Percentiles rank a stretch among this genome's conserved stretches.
Evolutionary conservation across 2,888 invertebrate species (phyloP).

Genomic region (Idaea dimidiata): DNA sequence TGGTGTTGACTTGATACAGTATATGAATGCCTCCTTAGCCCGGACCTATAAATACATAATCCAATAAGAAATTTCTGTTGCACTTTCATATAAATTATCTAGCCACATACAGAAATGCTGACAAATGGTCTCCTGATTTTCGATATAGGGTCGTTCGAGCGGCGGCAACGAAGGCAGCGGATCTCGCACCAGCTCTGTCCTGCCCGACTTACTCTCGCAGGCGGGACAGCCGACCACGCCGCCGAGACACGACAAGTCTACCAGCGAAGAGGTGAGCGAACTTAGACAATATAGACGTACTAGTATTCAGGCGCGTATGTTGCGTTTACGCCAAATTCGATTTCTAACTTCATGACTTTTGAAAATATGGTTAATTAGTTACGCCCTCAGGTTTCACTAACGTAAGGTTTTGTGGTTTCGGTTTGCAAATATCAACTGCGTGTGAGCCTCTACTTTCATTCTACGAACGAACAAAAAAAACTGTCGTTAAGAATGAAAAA

Average conservation of each 20-base stretch:
- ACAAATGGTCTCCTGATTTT: background rate
- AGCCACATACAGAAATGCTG: too few species aligned
- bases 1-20: too few species aligned
- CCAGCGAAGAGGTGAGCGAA: conserved; percentile 95
- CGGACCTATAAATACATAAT: conserved; percentile 10
- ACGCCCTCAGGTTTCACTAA: too few species aligned
- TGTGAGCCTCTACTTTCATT: too few species aligned
- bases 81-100: conserved; percentile 35
- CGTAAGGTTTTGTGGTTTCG: too few species aligned
- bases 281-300: background rate
- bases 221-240: conserved; percentile 92
- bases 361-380: background rate
- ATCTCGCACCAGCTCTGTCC: conserved; percentile 93
- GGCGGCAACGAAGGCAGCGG: conserved; percentile 82
- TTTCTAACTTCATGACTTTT: background rate
- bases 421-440: too few species aligned
- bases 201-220: conserved; percentile 97
- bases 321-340: background rate
- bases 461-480: too few species aligned
- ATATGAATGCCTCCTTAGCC: too few species aligned
- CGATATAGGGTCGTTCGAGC: conserved; percentile 62
- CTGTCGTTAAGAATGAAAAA: too few species aligned
- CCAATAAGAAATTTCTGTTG: conserved; percentile 41
- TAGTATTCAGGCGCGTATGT: background rate
- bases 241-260: conserved; percentile 94